Conservation (phyloP, 2,113 vertebrate genomes). For the Mastomys coucha region DNA sequence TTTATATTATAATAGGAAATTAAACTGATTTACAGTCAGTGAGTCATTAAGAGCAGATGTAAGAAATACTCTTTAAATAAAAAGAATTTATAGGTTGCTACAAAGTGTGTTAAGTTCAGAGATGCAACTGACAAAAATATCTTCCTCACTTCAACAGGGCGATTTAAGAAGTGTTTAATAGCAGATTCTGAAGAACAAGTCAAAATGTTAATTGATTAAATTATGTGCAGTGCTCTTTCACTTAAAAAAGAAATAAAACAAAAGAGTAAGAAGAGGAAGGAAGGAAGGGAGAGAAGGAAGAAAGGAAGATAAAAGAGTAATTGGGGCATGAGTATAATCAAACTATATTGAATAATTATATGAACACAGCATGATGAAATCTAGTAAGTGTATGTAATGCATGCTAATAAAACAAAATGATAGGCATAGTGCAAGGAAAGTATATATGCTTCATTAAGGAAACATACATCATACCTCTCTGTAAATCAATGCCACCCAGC, state of each 20-base stretch:
- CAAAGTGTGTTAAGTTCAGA: not conserved
- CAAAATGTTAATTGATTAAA: not conserved
- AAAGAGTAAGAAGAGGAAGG: not conserved
- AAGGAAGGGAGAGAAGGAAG: no score
- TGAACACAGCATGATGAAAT: not conserved
- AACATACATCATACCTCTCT: not conserved
- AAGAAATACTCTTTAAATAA: constrained; percentile 13
- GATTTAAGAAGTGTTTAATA: constrained; percentile 1
- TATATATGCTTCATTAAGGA: not conserved
- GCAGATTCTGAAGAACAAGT: not conserved
- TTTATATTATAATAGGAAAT: constrained; percentile 21
- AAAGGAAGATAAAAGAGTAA: not conserved
- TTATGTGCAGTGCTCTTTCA: not conserved
- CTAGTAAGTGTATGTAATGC: not conserved
- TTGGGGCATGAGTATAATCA: no score
- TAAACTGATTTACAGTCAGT: not conserved
- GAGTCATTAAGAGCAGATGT: constrained; percentile 9
- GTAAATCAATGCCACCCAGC: not conserved
- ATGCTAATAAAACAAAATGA: not conserved
- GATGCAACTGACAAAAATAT: constrained; percentile 9
- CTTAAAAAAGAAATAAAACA: not conserved
- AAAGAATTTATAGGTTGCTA: not conserved
- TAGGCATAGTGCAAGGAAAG: not conserved
- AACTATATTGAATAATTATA: not conserved
- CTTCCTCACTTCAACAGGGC: not conserved